Evolutionary conservation across 2,888 invertebrate genomes (phyloP).

Genomic region (Drosophila conformis): DNA sequence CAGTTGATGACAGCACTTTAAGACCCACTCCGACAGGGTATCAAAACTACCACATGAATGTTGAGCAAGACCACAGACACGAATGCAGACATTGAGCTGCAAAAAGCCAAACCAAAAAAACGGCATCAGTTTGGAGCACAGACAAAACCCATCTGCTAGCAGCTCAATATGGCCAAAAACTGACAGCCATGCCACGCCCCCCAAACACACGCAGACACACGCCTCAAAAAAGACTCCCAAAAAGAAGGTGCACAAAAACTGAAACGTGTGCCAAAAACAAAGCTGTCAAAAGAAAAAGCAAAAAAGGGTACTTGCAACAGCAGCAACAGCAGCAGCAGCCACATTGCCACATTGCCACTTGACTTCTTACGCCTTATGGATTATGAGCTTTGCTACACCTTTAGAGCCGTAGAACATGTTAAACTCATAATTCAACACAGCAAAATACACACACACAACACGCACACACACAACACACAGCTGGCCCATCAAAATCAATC

Average conservation of each 20-base stretch:
- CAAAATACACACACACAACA: constrained; percentile 15
- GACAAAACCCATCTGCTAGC: constrained; percentile 75
- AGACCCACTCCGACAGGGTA: not conserved
- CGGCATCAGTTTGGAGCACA: constrained; percentile 45
- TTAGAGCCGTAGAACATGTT: constrained; percentile 36
- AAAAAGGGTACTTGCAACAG: constrained; percentile 45
- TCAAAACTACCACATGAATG: constrained; percentile 65
- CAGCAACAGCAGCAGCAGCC: constrained; percentile 8
- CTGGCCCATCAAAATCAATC: constrained; percentile 60
- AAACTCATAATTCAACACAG: constrained; percentile 69
- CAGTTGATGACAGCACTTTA: not conserved
- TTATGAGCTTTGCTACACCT: constrained; percentile 66
- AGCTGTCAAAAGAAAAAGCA: constrained; percentile 19
- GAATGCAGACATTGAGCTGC: constrained; percentile 46
- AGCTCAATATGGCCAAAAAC: constrained; percentile 64
- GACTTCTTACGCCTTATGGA: constrained; percentile 54
- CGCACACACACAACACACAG: constrained; percentile 7
- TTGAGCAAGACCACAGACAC: constrained; percentile 76
- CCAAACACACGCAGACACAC: not conserved
- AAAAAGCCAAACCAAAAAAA: constrained; percentile 20
- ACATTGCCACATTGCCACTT: constrained; percentile 47
- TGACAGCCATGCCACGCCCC: constrained; percentile 62
- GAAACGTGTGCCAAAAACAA: constrained; percentile 74
- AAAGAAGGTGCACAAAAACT: constrained; percentile 66
- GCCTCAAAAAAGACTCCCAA: constrained; percentile 6